These are phyloP conservation scores for Pedionomus torquatus DNA, from an alignment of 2,113 vertebrate genomes.

Conservation along the genomic window DNA sequence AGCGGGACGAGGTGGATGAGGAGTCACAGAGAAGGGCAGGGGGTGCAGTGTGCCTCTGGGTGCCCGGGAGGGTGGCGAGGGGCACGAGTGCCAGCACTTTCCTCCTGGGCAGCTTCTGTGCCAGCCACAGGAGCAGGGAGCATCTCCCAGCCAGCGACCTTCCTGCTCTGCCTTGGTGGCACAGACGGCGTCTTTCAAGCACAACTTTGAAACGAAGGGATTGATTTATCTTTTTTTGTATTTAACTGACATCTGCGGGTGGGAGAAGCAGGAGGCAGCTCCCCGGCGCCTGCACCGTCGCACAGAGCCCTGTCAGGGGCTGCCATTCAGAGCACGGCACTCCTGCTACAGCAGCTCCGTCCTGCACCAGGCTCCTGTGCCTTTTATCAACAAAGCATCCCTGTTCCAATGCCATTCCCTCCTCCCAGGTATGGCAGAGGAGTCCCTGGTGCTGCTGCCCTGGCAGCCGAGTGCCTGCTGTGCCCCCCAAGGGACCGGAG, in stretches of 20 bases:
- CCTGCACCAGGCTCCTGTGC: not conserved
- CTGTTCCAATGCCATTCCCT: not conserved
- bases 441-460: not conserved
- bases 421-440: not conserved
- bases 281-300: not conserved
- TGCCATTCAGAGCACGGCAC: fast-evolving
- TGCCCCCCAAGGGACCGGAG: not conserved
- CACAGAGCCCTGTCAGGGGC: not conserved
- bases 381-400: not conserved
- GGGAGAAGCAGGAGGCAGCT: not conserved
- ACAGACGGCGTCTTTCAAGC: not conserved
- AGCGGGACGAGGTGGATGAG: fast-evolving
- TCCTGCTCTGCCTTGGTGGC: not conserved
- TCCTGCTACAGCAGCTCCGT: not conserved
- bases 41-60: fast-evolving
- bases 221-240: not conserved
- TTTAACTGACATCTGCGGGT: not conserved
- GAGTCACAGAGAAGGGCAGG: not conserved
- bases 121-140: fast-evolving
- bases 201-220: not conserved
- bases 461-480: not conserved
- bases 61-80: not conserved
- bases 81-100: fast-evolving
- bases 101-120: not conserved
- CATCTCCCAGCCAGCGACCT: not conserved